Percentiles rank a stretch among this genome's conserved stretches.
Evolutionary conservation across 2,797 vertebrate species (phyloP).

Genomic region (Pseudocheirus occidentalis): DNA sequence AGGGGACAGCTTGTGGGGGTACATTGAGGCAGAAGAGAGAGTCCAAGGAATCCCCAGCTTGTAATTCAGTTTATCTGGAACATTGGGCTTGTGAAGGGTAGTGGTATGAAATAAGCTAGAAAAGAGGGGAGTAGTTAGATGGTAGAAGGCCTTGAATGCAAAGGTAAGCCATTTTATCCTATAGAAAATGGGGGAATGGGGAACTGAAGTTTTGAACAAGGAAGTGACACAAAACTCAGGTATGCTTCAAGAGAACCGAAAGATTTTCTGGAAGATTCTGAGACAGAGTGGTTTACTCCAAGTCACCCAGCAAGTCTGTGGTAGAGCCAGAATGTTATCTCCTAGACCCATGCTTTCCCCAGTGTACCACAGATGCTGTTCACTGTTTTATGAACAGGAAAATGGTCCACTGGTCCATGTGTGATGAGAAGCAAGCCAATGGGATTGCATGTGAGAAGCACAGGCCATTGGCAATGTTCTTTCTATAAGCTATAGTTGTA

Average conservation of each 20-base stretch:
- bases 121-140: background rate
- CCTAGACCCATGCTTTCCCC: background rate
- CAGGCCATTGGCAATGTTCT: background rate
- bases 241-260: background rate
- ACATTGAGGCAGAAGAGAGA: background rate
- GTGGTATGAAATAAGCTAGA: background rate
- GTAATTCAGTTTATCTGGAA: background rate
- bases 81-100: background rate
- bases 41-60: background rate
- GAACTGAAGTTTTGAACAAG: background rate
- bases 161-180: background rate
- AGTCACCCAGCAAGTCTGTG: background rate
- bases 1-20: background rate
- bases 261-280: background rate
- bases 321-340: background rate
- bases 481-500: background rate
- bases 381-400: background rate
- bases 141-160: background rate
- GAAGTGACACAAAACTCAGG: background rate
- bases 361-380: background rate
- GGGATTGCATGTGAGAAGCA: background rate
- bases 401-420: background rate
- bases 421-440: background rate
- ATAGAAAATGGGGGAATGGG: background rate
- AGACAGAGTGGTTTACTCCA: background rate